Evolutionary conservation across 2,888 invertebrate species (phyloP).

Genomic region (Pseudoips prasinana): DNA sequence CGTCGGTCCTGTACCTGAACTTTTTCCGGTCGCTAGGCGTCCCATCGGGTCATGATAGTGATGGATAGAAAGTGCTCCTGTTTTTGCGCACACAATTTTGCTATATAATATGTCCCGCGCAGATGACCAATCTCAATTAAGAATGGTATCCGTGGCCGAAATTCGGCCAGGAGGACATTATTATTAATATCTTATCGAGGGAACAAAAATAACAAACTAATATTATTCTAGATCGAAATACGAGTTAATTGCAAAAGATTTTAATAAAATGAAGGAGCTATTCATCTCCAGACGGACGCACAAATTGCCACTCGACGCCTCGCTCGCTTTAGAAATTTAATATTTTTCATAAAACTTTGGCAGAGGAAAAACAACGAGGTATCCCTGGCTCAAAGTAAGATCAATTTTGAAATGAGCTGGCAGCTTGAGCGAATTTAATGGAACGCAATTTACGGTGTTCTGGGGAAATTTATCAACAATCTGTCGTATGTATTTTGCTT

Average conservation of each 20-base stretch:
- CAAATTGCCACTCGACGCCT: constrained; percentile 16
- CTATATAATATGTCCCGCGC: too few species aligned
- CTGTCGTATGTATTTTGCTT: too few species aligned
- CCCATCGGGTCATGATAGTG: too few species aligned
- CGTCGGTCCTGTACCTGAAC: too few species aligned
- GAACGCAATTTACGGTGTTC: constrained; percentile 5
- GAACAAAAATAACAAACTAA: too few species aligned
- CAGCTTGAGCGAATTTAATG: constrained; percentile 6
- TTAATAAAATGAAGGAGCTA: constrained; percentile 4
- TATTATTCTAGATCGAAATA: constrained; percentile 5
- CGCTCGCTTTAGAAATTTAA: constrained; percentile 4
- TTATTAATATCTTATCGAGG: too few species aligned
- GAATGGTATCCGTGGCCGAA: too few species aligned
- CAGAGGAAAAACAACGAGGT: constrained; percentile 9
- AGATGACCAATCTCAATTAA: too few species aligned
- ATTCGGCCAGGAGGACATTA: too few species aligned
- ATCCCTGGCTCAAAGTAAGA: constrained; percentile 4
- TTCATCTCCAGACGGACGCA: constrained; percentile 8
- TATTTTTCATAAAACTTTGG: constrained; percentile 13
- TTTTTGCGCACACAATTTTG: too few species aligned
- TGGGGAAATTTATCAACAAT: constrained; percentile 1
- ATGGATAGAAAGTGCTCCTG: too few species aligned
- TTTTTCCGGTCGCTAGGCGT: too few species aligned
- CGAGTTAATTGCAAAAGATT: constrained; percentile 19
- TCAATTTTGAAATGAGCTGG: constrained; percentile 8